These are phyloP conservation scores for Lapara coniferarum DNA, from an alignment of 2,888 invertebrate species.

Conservation along the genomic window DNA sequence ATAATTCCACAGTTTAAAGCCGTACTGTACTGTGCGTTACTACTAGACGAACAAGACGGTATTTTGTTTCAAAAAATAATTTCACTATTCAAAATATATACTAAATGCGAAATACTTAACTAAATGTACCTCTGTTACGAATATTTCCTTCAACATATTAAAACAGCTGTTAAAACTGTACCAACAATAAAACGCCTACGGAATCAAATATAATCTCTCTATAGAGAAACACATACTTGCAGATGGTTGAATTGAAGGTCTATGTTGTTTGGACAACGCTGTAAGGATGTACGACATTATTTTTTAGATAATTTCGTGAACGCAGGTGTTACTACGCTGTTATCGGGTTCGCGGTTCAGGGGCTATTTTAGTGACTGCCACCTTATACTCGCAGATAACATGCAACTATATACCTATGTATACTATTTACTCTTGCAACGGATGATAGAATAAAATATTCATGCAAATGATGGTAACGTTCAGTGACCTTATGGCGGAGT, in stretches of 20 bases:
- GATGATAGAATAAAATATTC: neutral
- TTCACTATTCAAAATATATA: no score
- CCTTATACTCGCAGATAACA: conserved; percentile 39
- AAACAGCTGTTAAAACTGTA: conserved; percentile 36
- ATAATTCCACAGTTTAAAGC: no score
- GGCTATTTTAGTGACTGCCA: conserved; percentile 52
- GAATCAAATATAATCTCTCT: conserved; percentile 32
- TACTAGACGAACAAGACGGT: no score
- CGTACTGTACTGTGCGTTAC: no score
- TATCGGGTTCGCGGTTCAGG: conserved; percentile 39
- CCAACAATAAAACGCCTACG: conserved; percentile 28
- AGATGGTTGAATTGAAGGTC: conserved; percentile 34
- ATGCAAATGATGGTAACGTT: conserved; percentile 3
- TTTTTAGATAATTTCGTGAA: conserved; percentile 35
- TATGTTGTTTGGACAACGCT: conserved; percentile 35
- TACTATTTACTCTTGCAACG: neutral
- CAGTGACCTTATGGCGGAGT: conserved; percentile 8
- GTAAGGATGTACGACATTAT: conserved; percentile 28
- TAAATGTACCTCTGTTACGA: neutral
- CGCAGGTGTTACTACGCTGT: conserved; percentile 47
- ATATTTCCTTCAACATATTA: conserved; percentile 19
- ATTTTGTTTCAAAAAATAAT: no score
- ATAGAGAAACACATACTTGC: conserved; percentile 24
- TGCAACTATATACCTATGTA: neutral
- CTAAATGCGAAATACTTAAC: no score